Evolutionary conservation across 2,888 invertebrate genomes (phyloP), one percentile per base, ranked within the genome.

Genomic region (Pedicia rivosa): DNA sequence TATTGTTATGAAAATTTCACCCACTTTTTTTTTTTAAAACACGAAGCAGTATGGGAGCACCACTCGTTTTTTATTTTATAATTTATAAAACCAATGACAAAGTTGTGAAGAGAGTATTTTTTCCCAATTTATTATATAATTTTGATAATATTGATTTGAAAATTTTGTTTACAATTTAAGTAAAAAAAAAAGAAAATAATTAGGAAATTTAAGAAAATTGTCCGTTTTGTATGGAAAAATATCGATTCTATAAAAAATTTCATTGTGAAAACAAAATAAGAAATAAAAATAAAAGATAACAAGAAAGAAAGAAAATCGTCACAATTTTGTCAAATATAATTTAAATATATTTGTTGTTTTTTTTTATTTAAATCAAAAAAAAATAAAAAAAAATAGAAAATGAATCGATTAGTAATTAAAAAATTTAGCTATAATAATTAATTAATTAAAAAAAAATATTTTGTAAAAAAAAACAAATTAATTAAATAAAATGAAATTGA

Each of bases 41-140:
- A 32, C 32, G 32, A 40, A 43, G 44, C 44, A 46, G 46, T 44
- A 46, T 36, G 46, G 42, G 46, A 44, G 44, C 42, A 42, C 46
- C 39, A 40, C 36, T n/a, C 35, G 35, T 37, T 37, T 39, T 24
- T 37, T 35, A 33, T 30, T 30, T 33, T 34, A 13, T 39, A 19
- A n/a, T n/a, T n/a, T n/a, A n/a, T n/a, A n/a, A 20, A 20, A 20
- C 8, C 5, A 20, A 6, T 5, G 20, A 20, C 5, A 20, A 20
- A 20, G 8, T 20, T 20, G 20, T 20, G 20, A 20, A 20, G 5
- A 20, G n/a, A n/a, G n/a, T n/a, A n/a, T n/a, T n/a, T n/a, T n/a
- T n/a, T n/a, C n/a, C n/a, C n/a, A n/a, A n/a, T n/a, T n/a, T n/a
- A n/a, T n/a, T n/a, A n/a, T n/a, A n/a, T n/a, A 20, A 20, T 20